Conservation (phyloP, 1,140 invertebrate genomes). For the Choristoneura fumiferana region DNA sequence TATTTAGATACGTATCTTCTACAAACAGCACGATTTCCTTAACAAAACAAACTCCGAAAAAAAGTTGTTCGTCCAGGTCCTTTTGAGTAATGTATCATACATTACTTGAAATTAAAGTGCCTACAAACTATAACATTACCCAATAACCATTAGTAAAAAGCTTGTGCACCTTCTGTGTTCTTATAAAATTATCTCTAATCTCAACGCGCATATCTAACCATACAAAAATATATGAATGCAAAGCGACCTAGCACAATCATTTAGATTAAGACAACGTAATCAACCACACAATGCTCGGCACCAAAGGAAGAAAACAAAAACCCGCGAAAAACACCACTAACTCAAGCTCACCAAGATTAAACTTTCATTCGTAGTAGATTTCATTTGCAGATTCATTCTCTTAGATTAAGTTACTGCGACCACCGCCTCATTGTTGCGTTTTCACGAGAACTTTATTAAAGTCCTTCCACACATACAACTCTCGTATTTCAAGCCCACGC, state of each 20-base stretch:
- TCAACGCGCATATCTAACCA: neutral
- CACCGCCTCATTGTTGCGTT: conserved; percentile 57
- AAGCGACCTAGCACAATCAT: neutral
- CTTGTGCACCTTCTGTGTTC: no score
- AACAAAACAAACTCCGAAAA: no score
- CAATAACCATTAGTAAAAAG: no score
- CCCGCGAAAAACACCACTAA: conserved; percentile 27
- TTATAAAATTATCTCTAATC: no score
- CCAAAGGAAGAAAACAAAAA: conserved; percentile 13
- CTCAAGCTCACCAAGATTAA: conserved; percentile 47
- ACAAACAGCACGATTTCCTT: no score
- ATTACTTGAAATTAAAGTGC: no score
- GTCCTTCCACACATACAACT: conserved; percentile 48
- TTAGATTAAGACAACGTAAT: conserved; percentile 15
- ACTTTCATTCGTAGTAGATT: conserved; percentile 51
- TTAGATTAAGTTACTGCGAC: conserved; percentile 64
- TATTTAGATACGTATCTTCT: no score
- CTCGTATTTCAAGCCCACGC: conserved; percentile 51
- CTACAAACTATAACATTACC: no score
- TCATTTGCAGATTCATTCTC: conserved; percentile 68
- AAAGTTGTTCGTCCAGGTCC: no score
- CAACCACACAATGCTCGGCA: conserved; percentile 8
- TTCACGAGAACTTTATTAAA: conserved; percentile 68
- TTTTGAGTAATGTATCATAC: no score
- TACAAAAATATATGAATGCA: conserved; percentile 1